These are phyloP conservation scores for Acropora yongei DNA, from an alignment of 64 coral and sea anemone genomes.

Conservation along the genomic window DNA sequence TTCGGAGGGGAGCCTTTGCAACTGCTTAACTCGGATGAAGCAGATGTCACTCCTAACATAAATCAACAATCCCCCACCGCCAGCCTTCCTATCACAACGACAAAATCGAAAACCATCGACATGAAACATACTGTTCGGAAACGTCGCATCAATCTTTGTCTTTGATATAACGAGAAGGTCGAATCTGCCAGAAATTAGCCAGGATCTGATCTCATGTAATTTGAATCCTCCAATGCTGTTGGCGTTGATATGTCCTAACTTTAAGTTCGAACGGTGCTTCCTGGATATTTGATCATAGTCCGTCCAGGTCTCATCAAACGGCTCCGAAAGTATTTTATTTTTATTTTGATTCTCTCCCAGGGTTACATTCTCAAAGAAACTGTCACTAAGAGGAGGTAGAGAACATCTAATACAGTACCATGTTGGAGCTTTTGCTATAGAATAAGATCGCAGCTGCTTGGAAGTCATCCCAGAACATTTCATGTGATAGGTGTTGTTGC, in stretches of 20 bases:
- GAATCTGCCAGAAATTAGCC: constrained; percentile 8
- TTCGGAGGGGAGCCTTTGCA: constrained; percentile 37
- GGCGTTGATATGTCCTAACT: constrained; percentile 27
- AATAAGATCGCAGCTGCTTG: neutral
- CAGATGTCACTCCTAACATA: constrained; percentile 55
- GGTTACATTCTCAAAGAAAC: neutral
- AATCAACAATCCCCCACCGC: constrained; percentile 52
- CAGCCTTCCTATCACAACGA: constrained; percentile 7
- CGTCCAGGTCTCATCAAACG: neutral
- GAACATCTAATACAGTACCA: constrained; percentile 24
- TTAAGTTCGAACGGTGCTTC: neutral
- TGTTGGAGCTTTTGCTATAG: constrained; percentile 1
- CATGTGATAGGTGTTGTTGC: neutral
- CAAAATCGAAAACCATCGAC: constrained; percentile 30
- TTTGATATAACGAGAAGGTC: constrained; percentile 26
- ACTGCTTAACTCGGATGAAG: constrained; percentile 48
- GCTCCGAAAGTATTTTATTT: neutral
- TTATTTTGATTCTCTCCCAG: neutral
- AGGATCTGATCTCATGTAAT: constrained; percentile 24
- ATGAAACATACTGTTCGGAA: constrained; percentile 35
- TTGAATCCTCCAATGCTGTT: constrained; percentile 26
- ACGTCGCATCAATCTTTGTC: constrained; percentile 45
- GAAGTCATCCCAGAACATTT: neutral
- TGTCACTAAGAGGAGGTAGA: constrained; percentile 14
- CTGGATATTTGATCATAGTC: constrained; percentile 3